A percentile compares a stretch with the other conserved stretches of the same genome.
Evolutionary conservation across 1,140 invertebrate species (phyloP).

Genomic region (Periplaneta americana): DNA sequence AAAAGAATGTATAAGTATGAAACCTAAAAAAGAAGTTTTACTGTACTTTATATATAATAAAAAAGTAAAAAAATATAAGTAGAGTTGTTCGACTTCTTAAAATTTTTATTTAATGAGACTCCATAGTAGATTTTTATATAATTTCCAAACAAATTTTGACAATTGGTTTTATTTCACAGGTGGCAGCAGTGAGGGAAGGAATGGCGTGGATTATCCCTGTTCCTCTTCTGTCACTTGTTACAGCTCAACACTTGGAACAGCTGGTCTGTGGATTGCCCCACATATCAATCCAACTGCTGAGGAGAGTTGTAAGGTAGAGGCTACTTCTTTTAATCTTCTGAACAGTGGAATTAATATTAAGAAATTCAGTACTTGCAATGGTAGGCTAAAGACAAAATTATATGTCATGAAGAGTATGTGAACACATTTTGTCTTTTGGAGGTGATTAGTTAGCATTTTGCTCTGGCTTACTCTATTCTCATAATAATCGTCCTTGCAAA

Average conservation of each 20-base stretch:
- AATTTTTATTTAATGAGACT: too few species aligned
- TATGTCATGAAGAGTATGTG: too few species aligned
- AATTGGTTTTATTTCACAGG: conserved; percentile 30
- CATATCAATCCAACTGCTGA: conserved; percentile 54
- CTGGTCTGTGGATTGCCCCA: conserved; percentile 60
- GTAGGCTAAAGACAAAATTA: too few species aligned
- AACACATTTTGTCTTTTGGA: too few species aligned
- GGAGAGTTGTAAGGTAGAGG: conserved; percentile 46
- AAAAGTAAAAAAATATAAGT: too few species aligned
- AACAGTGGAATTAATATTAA: not conserved
- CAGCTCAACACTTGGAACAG: conserved; percentile 54
- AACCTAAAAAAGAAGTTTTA: not conserved
- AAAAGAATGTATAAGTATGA: not conserved
- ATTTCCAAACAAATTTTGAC: too few species aligned
- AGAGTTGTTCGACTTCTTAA: too few species aligned
- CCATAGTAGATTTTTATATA: too few species aligned
- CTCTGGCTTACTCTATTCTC: too few species aligned
- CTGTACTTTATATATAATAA: not conserved
- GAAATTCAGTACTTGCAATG: not conserved
- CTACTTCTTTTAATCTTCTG: not conserved
- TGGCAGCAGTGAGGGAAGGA: conserved; percentile 54
- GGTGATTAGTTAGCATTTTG: too few species aligned
- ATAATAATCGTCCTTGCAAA: too few species aligned
- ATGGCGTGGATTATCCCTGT: conserved; percentile 62
- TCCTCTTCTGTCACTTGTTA: conserved; percentile 54